A percentile compares a stretch with the other conserved stretches of the same genome.
Conservation (phyloP, 2,888 invertebrate genomes). For the Agrochola lychnidis region DNA sequence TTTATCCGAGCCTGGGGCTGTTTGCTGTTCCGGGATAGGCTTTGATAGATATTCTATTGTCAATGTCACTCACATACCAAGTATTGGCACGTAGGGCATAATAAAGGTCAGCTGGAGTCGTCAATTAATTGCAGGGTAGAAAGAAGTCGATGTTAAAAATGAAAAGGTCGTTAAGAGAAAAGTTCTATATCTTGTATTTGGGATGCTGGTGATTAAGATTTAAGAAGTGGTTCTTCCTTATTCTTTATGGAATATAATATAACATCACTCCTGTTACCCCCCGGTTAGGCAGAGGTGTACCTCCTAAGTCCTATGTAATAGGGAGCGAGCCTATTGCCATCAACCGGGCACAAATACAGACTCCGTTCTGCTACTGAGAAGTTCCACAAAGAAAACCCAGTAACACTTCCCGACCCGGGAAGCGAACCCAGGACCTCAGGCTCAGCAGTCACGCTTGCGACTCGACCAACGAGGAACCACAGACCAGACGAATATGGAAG, state of each 20-base stretch:
- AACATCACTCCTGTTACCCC: too few relatives aligned
- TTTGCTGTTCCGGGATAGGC: constrained; percentile 72
- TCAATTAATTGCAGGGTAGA: constrained; percentile 11
- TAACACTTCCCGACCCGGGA: neutral
- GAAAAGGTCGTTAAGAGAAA: neutral
- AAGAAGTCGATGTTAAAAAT: neutral
- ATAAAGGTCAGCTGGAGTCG: neutral
- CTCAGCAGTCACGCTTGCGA: too few relatives aligned
- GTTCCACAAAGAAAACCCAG: too few relatives aligned
- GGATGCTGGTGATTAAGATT: too few relatives aligned
- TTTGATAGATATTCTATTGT: constrained; percentile 45
- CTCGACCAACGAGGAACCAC: too few relatives aligned
- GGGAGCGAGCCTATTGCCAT: too few relatives aligned
- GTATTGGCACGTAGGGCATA: neutral
- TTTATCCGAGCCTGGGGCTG: constrained; percentile 74
- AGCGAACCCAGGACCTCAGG: too few relatives aligned
- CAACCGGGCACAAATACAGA: too few relatives aligned
- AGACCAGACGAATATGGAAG: neutral
- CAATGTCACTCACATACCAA: constrained; percentile 13
- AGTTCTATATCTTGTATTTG: neutral
- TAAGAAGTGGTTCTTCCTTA: neutral
- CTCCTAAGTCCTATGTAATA: too few relatives aligned
- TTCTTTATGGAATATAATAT: neutral
- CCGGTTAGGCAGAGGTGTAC: too few relatives aligned
- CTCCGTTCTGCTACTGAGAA: too few relatives aligned